Evolutionary conservation across 2,888 invertebrate species (phyloP).

Genomic region (Melieria omissa): DNA sequence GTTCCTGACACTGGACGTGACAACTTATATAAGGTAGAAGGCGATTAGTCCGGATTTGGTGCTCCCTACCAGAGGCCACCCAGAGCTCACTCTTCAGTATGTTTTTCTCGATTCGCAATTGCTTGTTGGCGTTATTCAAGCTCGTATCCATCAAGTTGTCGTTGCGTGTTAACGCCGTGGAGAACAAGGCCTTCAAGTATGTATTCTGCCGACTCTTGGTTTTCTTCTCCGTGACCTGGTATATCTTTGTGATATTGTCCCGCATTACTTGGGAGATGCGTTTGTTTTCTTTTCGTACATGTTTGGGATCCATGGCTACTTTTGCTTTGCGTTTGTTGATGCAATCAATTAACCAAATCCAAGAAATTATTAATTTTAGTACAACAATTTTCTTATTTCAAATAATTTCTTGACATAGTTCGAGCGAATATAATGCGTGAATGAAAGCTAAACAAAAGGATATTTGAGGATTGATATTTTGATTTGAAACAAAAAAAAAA

Average conservation of each 20-base stretch:
- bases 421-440: no score
- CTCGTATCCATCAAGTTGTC: slow-evolving; percentile 55
- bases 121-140: slow-evolving; percentile 53
- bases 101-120: slow-evolving; percentile 54
- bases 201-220: slow-evolving; percentile 58
- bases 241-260: slow-evolving; percentile 52
- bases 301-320: no score
- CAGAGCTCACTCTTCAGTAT: slow-evolving; percentile 57
- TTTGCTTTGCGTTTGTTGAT: no score
- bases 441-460: no score
- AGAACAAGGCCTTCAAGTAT: slow-evolving; percentile 56
- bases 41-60: slow-evolving; percentile 48
- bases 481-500: no score
- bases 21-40: slow-evolving; percentile 52
- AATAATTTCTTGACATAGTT: no score
- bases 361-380: no score
- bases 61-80: slow-evolving; percentile 56
- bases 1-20: slow-evolving; percentile 59
- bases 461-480: no score
- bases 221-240: slow-evolving; percentile 55
- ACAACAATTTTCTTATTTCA: no score
- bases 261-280: no score
- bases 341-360: no score
- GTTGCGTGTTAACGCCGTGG: slow-evolving; percentile 53
- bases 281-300: no score